Evolutionary conservation across 2,797 vertebrate genomes (phyloP).

Genomic region (Hypotaenidia philippensis): DNA sequence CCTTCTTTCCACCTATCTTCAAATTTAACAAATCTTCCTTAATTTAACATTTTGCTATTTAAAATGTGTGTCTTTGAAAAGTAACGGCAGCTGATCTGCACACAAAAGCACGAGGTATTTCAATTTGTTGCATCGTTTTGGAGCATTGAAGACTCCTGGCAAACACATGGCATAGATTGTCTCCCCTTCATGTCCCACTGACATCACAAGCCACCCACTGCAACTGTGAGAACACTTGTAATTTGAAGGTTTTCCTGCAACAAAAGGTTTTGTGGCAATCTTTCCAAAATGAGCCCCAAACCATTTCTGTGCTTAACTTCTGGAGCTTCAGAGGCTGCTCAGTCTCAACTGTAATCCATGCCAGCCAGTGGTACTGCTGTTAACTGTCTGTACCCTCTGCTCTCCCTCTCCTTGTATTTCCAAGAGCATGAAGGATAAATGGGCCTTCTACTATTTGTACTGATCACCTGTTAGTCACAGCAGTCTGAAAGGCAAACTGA

Average conservation of each 20-base stretch:
- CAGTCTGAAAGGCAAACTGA: constrained; percentile 46
- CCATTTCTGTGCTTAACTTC: background rate
- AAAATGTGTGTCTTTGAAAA: background rate
- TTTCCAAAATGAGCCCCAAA: background rate
- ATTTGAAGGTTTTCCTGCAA: background rate
- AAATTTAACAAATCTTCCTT: background rate
- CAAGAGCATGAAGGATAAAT: background rate
- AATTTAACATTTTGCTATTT: constrained; percentile 1
- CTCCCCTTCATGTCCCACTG: background rate
- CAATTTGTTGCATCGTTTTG: background rate
- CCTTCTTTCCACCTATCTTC: background rate
- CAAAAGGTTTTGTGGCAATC: background rate
- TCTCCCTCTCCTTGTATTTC: background rate
- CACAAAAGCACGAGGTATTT: background rate
- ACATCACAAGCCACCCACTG: background rate
- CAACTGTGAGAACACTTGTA: background rate
- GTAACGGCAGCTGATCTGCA: background rate
- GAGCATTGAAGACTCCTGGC: background rate
- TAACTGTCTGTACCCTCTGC: background rate
- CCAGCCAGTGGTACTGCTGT: rapidly evolving
- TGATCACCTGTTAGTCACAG: constrained; percentile 26
- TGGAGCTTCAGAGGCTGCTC: background rate
- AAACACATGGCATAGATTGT: background rate
- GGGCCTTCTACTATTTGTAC: background rate
- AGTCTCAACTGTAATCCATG: background rate